These are phyloP conservation scores for Chitala chitala DNA, from an alignment of 2,113 vertebrate genomes.

Conservation along the genomic window DNA sequence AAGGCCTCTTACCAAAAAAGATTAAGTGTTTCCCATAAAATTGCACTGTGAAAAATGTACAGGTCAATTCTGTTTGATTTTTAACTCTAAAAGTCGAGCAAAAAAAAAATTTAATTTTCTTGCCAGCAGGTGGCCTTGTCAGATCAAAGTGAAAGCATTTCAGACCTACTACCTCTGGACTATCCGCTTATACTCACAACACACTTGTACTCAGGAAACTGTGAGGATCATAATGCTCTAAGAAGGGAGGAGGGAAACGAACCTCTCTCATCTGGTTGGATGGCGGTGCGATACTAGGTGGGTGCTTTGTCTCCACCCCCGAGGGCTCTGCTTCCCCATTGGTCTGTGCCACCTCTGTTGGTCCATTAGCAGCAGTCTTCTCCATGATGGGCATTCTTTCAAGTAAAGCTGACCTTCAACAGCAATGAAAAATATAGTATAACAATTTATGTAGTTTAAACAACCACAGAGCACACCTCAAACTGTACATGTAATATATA, in stretches of 20 bases:
- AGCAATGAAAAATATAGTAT: neutral
- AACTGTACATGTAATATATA: no score
- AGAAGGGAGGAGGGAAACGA: no score
- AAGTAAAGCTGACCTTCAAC: slow-evolving; percentile 79
- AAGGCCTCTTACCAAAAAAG: no score
- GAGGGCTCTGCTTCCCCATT: slow-evolving; percentile 90
- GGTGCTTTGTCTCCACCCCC: slow-evolving; percentile 79
- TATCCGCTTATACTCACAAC: no score
- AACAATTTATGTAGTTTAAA: neutral
- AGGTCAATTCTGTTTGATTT: neutral
- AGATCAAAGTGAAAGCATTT: neutral
- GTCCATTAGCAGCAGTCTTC: slow-evolving; percentile 85
- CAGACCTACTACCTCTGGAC: neutral
- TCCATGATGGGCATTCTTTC: slow-evolving; percentile 99
- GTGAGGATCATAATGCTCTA: neutral
- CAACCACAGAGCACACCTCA: neutral
- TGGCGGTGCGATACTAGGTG: slow-evolving; percentile 71
- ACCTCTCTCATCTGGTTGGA: slow-evolving; percentile 73
- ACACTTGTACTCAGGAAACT: neutral
- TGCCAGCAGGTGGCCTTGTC: slow-evolving; percentile 29
- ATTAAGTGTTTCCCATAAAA: neutral
- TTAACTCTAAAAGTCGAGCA: neutral
- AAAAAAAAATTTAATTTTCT: neutral
- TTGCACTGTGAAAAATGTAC: neutral
- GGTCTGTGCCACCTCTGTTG: slow-evolving; percentile 87